Evolutionary conservation across 64 coral and sea anemone species (phyloP), one percentile per base, ranked within the genome.

Genomic region (Montipora efflorescens): DNA sequence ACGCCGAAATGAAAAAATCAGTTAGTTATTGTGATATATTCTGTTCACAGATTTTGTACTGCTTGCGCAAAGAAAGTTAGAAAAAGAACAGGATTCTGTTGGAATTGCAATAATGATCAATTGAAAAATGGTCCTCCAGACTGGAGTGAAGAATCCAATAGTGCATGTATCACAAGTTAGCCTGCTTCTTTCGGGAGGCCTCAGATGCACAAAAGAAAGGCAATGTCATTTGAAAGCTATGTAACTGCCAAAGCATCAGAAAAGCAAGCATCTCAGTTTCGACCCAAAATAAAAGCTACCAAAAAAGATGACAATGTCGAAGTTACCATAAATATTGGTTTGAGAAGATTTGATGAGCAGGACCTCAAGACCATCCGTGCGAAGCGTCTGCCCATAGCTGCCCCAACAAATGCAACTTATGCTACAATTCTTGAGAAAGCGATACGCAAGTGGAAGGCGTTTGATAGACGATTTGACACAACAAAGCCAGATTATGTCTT

Each of bases 331-430:
- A 48, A 77, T 13, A 59, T 89, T 89, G 87, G 87, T 61, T 18
- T 89, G 50, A 89, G 77, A 89, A 68, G 87, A 55, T 44, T 89
- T 89, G 10, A 77, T 75, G 71, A 73, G 45, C 48, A 89, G 44
- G 87, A 89, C 47, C 87, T 89, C 48, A 89, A 89, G 53, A 78
- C 87, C 87, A 78, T 78, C 69, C 74, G 87, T 77, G 74, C 74
- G 75, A 89, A 89, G 71, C 74, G 52, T 18, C 72, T 89, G 20
- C 52, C 73, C 50, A 76, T 89, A 89, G 50, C 19, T 89, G 87
- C 77, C 36, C 87, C 87, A n/a, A 75, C 74, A 78, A 89, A 22
- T 89, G 87, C 87, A 89, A 76, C 87, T 76, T 89, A 78, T 89
- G 75, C 47, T 46, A 89, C 77, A 57, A 8, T 89, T 4, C 87